Percentiles rank a stretch among this genome's conserved stretches.
Evolutionary conservation across 2,113 vertebrate genomes (phyloP).

Genomic region (Leucopternis melanops): DNA sequence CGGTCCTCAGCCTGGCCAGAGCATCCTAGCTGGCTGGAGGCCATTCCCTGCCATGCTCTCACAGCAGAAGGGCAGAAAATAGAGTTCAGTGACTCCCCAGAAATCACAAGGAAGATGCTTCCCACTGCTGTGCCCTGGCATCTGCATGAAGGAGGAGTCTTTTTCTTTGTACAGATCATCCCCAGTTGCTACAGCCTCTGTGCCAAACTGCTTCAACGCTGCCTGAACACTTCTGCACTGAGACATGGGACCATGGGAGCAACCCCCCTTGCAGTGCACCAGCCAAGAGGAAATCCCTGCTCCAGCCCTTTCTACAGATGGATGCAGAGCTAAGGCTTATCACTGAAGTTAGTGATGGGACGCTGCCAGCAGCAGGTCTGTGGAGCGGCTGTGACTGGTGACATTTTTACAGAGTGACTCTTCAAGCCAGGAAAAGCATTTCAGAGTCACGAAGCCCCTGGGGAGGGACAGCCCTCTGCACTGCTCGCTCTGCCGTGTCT

Average conservation of each 20-base stretch:
- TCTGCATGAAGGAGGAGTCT: neutral
- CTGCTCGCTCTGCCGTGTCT: neutral
- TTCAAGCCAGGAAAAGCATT: neutral
- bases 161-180: neutral
- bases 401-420: neutral
- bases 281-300: neutral
- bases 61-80: neutral
- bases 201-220: neutral
- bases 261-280: neutral
- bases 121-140: neutral
- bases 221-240: fast-evolving
- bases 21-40: neutral
- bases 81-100: neutral
- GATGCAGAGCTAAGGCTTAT: neutral
- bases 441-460: neutral
- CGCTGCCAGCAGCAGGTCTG: neutral
- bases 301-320: neutral
- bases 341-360: neutral
- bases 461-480: neutral
- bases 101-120: neutral
- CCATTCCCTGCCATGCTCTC: neutral
- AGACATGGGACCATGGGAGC: neutral
- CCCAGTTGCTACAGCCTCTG: neutral
- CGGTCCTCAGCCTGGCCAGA: neutral
- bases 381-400: neutral